A percentile compares a stretch with the other conserved stretches of the same genome.
These are phyloP conservation scores for Siniperca obscura DNA, from an alignment of 2,797 vertebrate species.

Conservation along the genomic window DNA sequence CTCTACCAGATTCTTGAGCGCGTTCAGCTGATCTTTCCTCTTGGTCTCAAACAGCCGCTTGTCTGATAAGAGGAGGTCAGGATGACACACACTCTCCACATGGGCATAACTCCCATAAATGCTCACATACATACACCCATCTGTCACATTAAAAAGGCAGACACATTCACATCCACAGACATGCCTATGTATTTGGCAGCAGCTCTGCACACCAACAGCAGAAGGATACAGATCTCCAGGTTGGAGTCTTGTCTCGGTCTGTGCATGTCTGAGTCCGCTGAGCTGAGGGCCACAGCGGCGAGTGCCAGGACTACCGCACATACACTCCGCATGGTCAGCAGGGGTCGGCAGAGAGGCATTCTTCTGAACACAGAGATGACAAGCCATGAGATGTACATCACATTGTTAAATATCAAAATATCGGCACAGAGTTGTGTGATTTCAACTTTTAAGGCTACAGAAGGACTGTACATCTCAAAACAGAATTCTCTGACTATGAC, in stretches of 20 bases:
- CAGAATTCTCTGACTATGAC: background rate
- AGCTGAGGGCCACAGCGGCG: constrained; percentile 74
- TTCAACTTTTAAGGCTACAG: background rate
- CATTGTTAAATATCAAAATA: background rate
- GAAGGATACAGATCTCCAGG: constrained; percentile 98
- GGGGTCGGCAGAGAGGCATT: constrained; percentile 61
- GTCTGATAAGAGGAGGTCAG: constrained; percentile 85
- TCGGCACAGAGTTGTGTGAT: background rate
- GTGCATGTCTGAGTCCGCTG: constrained; percentile 81
- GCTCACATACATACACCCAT: constrained; percentile 21
- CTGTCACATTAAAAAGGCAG: constrained; percentile 1
- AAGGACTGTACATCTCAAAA: background rate
- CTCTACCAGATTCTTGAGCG: constrained; percentile 96
- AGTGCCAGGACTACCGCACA: constrained; percentile 83
- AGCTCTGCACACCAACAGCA: background rate
- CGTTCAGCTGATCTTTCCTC: constrained; percentile 95
- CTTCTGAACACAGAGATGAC: constrained; percentile 19
- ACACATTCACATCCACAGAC: background rate
- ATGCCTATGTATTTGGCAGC: background rate
- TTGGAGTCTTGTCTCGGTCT: constrained; percentile 87
- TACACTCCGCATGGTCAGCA: constrained; percentile 86
- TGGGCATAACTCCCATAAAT: constrained; percentile 2
- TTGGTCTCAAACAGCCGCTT: constrained; percentile 98
- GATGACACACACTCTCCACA: constrained; percentile 43
- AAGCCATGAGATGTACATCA: constrained; percentile 1